Evolutionary conservation across 2,797 vertebrate genomes (phyloP), one percentile per base, ranked within the genome.

Genomic region (Acanthiza pusilla): DNA sequence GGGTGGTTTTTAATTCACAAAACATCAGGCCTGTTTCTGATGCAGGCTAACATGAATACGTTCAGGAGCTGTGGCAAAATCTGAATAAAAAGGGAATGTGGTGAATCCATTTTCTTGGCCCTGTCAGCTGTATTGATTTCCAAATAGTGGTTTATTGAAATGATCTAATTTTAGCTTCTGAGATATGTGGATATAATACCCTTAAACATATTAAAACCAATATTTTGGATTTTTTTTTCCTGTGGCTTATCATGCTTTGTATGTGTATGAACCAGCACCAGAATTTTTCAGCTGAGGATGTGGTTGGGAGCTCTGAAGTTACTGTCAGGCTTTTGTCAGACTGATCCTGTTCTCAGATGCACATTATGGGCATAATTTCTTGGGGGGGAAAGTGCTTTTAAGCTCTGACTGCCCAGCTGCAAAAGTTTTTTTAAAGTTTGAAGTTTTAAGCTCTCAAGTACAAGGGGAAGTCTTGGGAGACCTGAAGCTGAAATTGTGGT

Each of bases 221-320:
- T 21, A 11, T 21, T 60, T 36, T 60, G 30, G 13, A 6, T 7
- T 34, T 67, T 54, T 45, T 57, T 34, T 36, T 18, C 42, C 22
- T 5, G 4, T 58, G 38, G 25, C 26, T 51, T 14, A 63, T 72
- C 1, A 2, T 73, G 42, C 21, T 75, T 36, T 60, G 15, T 55
- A 1, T 26, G 9, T 5, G 0, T n/a, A 5, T 17, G n/a, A 80
- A 14, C 19, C 27, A 17, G 14, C 7, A 17, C 1, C 0, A 0
- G 62, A 8, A 10, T 63, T 74, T 42, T 32, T n/a, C 32, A 78
- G n/a, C 47, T 65, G 40, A n/a, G n/a, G n/a, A 3, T 45, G 40
- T 62, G 23, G 9, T 11, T 34, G 14, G 25, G 58, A 67, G 45
- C 62, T 54, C 40, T 29, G 16, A 12, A 68, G 20, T 5, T n/a